A percentile compares a stretch with the other conserved stretches of the same genome.
Conservation (phyloP, 2,113 vertebrate genomes). For the Girardinichthys multiradiatus region DNA sequence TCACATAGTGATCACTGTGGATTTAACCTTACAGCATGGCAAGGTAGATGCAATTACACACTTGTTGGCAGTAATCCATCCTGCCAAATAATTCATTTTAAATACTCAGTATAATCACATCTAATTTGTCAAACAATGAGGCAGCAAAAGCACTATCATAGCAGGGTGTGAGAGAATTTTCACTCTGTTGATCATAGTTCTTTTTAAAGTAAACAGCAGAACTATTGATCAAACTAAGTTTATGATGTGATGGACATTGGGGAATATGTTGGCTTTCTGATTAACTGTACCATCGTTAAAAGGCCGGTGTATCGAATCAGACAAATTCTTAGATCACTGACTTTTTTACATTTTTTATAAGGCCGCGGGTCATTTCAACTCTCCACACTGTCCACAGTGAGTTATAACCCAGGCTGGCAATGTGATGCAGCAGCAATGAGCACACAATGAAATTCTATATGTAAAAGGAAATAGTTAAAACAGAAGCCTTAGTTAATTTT, state of each 20-base stretch:
- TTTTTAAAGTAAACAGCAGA: slow-evolving; percentile 36
- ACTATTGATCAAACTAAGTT: slow-evolving; percentile 56
- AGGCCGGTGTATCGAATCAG: too few species aligned
- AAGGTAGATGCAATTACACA: slow-evolving; percentile 61
- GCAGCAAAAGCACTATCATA: slow-evolving; percentile 30
- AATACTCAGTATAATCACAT: slow-evolving; percentile 48
- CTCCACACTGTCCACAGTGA: not conserved
- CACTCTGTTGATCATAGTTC: slow-evolving; percentile 61
- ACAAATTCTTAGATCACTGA: too few species aligned
- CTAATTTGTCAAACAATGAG: slow-evolving; percentile 38
- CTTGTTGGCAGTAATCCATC: slow-evolving; percentile 7
- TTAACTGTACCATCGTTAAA: not conserved
- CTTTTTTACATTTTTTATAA: too few species aligned
- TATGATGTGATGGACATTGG: slow-evolving; percentile 34
- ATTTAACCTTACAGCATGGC: slow-evolving; percentile 37
- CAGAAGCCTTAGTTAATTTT: not conserved
- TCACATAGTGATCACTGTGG: slow-evolving; percentile 26
- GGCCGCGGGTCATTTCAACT: too few species aligned
- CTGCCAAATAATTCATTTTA: slow-evolving; percentile 14
- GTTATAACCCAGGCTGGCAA: not conserved
- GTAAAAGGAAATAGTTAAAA: too few species aligned
- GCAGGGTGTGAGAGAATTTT: slow-evolving; percentile 42
- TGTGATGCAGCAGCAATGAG: not conserved
- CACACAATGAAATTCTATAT: not conserved
- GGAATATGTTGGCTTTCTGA: slow-evolving; percentile 16